phyloP scores from a whole-genome alignment of 2,113 vertebrate genomes.

The Platysternon megacephalum region DNA sequence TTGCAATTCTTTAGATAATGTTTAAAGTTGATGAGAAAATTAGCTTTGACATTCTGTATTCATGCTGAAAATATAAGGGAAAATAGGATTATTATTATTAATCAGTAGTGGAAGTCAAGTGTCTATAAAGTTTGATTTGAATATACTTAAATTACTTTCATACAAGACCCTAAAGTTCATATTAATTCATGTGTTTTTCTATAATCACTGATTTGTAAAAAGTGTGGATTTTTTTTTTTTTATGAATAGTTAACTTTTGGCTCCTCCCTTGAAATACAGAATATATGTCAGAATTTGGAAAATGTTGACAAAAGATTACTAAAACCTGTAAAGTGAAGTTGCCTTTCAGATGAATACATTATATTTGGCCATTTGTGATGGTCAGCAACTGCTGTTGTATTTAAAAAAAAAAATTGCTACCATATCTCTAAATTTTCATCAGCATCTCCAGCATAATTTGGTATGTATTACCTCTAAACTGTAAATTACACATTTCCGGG shows the following conservation, averaged over 20 bases:
- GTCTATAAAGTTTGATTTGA: constrained; percentile 55
- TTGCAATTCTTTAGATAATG: constrained; percentile 26
- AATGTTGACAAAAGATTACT: constrained; percentile 56
- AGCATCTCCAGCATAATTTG: background rate
- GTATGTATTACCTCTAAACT: background rate
- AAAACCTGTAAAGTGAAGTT: constrained; percentile 30
- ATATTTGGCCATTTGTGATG: constrained; percentile 20
- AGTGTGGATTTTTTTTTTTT: constrained; percentile 11
- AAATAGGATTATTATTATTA: constrained; percentile 57
- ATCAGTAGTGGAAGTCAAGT: constrained; percentile 69
- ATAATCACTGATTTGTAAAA: constrained; percentile 47
- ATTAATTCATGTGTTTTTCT: background rate
- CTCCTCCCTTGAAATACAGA: constrained; percentile 59
- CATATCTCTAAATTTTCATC: constrained; percentile 10
- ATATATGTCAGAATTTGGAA: constrained; percentile 57
- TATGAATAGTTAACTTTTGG: constrained; percentile 45
- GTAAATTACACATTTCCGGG: constrained; percentile 23
- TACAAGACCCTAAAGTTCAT: constrained; percentile 34
- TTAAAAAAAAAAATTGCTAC: constrained; percentile 10
- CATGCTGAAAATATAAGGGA: constrained; percentile 44
- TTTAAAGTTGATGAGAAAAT: constrained; percentile 61
- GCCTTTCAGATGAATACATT: constrained; percentile 46
- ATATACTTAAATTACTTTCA: constrained; percentile 11
- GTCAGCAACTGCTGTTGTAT: background rate
- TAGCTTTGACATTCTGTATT: constrained; percentile 66